Percentiles rank a stretch among this genome's conserved stretches.
These are phyloP conservation scores for Heliothis virescens DNA, from an alignment of 1,140 invertebrate genomes.

Conservation along the genomic window DNA sequence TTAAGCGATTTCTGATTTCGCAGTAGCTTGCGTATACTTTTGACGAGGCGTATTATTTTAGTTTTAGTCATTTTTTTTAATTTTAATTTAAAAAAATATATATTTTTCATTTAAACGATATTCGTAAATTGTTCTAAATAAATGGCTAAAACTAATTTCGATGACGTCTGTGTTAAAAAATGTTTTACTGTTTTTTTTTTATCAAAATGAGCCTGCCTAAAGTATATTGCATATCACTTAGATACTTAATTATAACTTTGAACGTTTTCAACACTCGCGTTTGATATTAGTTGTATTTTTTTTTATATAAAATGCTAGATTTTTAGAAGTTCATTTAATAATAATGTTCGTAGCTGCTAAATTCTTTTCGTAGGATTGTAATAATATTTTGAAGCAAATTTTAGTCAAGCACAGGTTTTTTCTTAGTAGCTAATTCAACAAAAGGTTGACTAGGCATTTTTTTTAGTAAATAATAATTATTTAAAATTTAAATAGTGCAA, in stretches of 20 bases:
- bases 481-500: neutral
- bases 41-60: conserved; percentile 36
- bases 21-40: conserved; percentile 59
- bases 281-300: conserved; percentile 52
- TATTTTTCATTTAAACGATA: neutral
- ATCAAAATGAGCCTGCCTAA: conserved; percentile 76
- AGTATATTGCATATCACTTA: conserved; percentile 83
- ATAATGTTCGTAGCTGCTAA: conserved; percentile 52
- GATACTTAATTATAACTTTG: conserved; percentile 68
- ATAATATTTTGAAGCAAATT: conserved; percentile 41
- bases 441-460: neutral
- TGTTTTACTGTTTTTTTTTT: conserved; percentile 51
- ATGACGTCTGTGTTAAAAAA: conserved; percentile 9
- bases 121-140: neutral
- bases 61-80: conserved; percentile 32
- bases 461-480: conserved; percentile 4
- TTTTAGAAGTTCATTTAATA: conserved; percentile 53
- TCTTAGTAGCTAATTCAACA: neutral
- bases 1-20: conserved; percentile 51
- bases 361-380: conserved; percentile 50
- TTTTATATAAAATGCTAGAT: conserved; percentile 65
- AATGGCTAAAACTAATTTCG: conserved; percentile 32
- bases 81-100: neutral
- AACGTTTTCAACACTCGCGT: conserved; percentile 51
- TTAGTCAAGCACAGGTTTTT: neutral